phyloP scores from a whole-genome alignment of 2,888 invertebrate genomes.

The Leistus spinibarbis region DNA sequence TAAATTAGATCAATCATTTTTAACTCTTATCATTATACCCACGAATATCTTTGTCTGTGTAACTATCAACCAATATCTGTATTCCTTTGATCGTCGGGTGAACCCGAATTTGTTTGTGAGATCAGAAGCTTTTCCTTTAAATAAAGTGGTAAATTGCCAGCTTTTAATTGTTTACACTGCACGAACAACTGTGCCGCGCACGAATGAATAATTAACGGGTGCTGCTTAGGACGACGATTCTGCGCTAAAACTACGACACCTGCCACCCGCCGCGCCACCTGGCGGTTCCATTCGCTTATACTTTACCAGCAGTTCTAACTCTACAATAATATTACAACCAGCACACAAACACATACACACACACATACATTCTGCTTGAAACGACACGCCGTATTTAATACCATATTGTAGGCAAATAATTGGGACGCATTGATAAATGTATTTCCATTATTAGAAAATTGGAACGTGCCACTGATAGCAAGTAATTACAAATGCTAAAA shows the following conservation, averaged over 20 bases:
- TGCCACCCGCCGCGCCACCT: neutral
- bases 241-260: neutral
- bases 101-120: neutral
- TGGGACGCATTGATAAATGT: conserved; percentile 15
- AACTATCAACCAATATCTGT: too few species aligned
- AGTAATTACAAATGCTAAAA: conserved; percentile 24
- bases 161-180: conserved; percentile 27
- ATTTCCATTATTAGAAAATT: conserved; percentile 15
- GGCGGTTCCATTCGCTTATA: neutral
- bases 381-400: neutral
- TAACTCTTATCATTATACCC: too few species aligned
- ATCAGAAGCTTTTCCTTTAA: conserved; percentile 5
- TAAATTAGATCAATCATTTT: too few species aligned
- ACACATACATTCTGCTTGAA: neutral
- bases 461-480: conserved; percentile 18
- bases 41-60: too few species aligned
- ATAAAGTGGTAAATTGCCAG: conserved; percentile 28
- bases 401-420: conserved; percentile 14
- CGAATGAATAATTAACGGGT: conserved; percentile 24
- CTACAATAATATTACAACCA: neutral
- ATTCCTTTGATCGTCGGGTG: too few species aligned
- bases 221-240: conserved; percentile 5
- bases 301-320: neutral
- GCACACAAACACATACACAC: neutral
- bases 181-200: conserved; percentile 18